Conservation (phyloP, 1,140 invertebrate genomes). For the Aphaenogaster rudis region DNA sequence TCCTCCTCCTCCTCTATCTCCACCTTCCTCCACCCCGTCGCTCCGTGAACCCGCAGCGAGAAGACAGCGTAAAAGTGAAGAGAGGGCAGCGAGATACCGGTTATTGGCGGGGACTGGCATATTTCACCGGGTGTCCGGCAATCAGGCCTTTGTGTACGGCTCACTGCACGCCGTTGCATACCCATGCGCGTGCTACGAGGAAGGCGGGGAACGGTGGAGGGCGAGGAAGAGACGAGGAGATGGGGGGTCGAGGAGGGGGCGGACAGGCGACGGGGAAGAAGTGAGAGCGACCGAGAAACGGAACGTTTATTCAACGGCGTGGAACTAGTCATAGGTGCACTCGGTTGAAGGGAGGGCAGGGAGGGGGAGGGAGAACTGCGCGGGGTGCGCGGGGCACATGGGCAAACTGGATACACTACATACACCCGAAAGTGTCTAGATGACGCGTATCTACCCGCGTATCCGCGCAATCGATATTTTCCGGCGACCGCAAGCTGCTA, state of each 20-base stretch:
- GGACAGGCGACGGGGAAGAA: conserved; percentile 15
- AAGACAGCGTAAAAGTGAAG: conserved; percentile 68
- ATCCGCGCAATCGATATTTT: conserved; percentile 55
- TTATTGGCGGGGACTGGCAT: conserved; percentile 83
- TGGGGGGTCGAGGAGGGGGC: not conserved
- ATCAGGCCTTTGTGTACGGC: conserved; percentile 77
- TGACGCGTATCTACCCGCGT: conserved; percentile 47
- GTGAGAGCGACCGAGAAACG: conserved; percentile 43
- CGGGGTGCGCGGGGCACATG: not conserved
- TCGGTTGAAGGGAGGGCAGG: not conserved
- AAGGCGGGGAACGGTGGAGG: not conserved
- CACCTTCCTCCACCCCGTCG: not conserved
- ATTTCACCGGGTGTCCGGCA: conserved; percentile 82
- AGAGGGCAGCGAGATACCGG: conserved; percentile 77
- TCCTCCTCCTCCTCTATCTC: not conserved
- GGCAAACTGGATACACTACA: not conserved
- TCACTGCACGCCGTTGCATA: conserved; percentile 70
- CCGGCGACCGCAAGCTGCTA: conserved; percentile 23
- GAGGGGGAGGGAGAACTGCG: not conserved
- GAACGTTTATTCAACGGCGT: conserved; percentile 69
- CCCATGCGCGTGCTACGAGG: conserved; percentile 22
- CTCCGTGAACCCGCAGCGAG: conserved; percentile 14
- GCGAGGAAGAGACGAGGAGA: not conserved
- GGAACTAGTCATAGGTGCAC: conserved; percentile 63
- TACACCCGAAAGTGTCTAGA: conserved; percentile 30